phyloP scores from a whole-genome alignment of 2,113 vertebrate species.

The Mugil cephalus region DNA sequence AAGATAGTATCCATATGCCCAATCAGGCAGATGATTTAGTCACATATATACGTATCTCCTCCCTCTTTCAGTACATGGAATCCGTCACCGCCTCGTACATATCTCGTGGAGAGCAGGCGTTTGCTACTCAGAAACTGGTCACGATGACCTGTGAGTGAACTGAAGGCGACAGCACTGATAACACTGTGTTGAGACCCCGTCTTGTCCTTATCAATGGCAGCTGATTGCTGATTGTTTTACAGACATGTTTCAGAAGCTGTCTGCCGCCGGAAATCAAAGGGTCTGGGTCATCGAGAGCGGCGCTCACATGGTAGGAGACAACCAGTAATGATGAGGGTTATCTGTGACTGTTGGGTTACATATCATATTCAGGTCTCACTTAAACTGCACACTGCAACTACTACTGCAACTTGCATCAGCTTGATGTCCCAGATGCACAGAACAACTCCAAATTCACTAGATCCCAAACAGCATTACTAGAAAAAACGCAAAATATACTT shows the following conservation, averaged over 20 bases:
- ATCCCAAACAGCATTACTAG: no score
- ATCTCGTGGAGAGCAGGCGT: constrained; percentile 80
- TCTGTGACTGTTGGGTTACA: constrained; percentile 16
- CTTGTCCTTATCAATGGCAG: neutral
- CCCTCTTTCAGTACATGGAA: constrained; percentile 85
- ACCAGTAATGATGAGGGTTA: neutral
- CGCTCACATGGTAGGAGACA: constrained; percentile 84
- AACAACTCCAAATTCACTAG: no score
- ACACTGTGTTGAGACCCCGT: neutral
- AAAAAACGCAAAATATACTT: no score
- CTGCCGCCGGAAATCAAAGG: constrained; percentile 85
- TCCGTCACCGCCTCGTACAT: constrained; percentile 82
- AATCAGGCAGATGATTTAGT: neutral
- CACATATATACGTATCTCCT: neutral
- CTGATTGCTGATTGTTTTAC: constrained; percentile 32
- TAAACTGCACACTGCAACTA: neutral
- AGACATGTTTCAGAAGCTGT: constrained; percentile 94
- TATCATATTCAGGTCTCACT: neutral
- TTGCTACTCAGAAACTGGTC: constrained; percentile 86
- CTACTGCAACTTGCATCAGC: no score
- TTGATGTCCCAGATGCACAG: no score
- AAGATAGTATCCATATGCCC: neutral
- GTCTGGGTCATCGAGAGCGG: constrained; percentile 85
- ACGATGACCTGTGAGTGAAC: constrained; percentile 89
- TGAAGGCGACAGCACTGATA: constrained; percentile 6